Conservation (phyloP, 2,888 invertebrate genomes). For the Spilarctia lutea region DNA sequence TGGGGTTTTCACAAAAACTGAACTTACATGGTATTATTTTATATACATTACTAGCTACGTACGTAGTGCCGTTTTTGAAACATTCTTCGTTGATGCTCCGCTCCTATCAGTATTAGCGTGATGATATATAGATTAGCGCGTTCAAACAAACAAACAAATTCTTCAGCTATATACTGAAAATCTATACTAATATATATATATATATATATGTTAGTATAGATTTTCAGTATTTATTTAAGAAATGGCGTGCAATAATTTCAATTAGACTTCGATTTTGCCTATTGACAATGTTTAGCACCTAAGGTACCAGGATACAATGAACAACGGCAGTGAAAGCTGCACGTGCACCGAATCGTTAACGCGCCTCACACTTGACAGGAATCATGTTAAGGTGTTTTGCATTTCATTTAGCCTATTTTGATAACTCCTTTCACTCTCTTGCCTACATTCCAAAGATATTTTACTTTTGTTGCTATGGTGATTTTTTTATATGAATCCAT, state of each 20-base stretch:
- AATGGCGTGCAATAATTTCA: not conserved
- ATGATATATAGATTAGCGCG: too few relatives aligned
- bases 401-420: constrained; percentile 77
- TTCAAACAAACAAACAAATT: too few relatives aligned
- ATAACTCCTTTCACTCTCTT: constrained; percentile 78
- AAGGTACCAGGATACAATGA: constrained; percentile 73
- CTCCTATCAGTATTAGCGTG: too few relatives aligned
- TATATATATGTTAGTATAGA: too few relatives aligned
- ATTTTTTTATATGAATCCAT: not conserved
- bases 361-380: constrained; percentile 74
- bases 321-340: constrained; percentile 77
- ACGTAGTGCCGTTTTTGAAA: too few relatives aligned
- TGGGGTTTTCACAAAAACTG: too few relatives aligned
- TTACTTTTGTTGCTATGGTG: not conserved
- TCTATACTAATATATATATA: too few relatives aligned
- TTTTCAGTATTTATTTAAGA: not conserved
- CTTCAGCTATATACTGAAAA: too few relatives aligned
- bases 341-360: constrained; percentile 77
- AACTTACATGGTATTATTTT: too few relatives aligned
- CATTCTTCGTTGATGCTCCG: too few relatives aligned
- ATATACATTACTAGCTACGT: too few relatives aligned
- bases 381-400: constrained; percentile 76
- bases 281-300: constrained; percentile 31
- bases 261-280: constrained; percentile 11
- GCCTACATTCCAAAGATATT: constrained; percentile 8